Evolutionary conservation across 2,797 vertebrate genomes (phyloP).

Genomic region (Melopsittacus undulatus): DNA sequence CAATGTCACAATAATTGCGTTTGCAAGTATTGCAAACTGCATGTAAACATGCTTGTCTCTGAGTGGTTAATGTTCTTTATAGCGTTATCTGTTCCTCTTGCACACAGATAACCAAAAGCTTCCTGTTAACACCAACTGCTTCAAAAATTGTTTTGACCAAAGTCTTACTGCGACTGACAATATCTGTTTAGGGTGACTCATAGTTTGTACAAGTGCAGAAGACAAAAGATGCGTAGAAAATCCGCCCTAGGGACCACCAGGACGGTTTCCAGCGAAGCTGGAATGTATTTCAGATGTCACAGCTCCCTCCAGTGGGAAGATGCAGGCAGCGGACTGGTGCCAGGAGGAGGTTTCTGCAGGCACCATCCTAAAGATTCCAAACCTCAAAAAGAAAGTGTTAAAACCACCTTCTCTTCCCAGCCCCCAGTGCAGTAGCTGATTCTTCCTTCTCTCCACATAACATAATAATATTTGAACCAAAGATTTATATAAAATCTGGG

Average conservation of each 20-base stretch:
- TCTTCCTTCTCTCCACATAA: neutral
- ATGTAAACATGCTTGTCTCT: neutral
- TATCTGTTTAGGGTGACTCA: neutral
- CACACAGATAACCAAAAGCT: neutral
- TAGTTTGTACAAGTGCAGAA: neutral
- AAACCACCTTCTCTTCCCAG: neutral
- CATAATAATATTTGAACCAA: neutral
- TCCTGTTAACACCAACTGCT: neutral
- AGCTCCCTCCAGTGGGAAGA: conserved; percentile 64
- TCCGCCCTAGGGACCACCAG: neutral
- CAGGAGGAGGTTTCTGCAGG: neutral
- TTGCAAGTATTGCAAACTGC: neutral
- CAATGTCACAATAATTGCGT: neutral
- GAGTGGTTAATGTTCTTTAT: neutral
- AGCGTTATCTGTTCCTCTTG: neutral
- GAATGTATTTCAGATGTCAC: conserved; percentile 30
- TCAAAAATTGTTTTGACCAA: neutral
- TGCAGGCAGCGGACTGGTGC: neutral
- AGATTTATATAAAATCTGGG: neutral
- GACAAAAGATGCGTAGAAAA: neutral
- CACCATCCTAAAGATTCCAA: neutral
- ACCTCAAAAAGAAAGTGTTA: neutral
- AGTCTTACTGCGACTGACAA: neutral
- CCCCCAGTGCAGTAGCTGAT: neutral
- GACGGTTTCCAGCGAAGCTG: neutral